Evolutionary conservation across 1,140 invertebrate species (phyloP).

Genomic region (Drosophila saltans): DNA sequence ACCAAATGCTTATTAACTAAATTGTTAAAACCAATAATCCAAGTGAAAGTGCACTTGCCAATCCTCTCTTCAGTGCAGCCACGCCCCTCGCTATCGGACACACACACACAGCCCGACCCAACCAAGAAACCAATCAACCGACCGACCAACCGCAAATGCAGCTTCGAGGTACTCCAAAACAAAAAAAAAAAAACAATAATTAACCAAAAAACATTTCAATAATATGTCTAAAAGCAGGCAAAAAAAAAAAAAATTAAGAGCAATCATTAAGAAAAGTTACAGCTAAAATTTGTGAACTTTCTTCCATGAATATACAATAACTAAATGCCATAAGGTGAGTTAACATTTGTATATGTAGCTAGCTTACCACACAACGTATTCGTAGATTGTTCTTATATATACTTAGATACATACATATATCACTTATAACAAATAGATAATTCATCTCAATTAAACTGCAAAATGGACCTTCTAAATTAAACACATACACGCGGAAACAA

Average conservation of each 20-base stretch:
- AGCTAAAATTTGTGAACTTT: slow-evolving; percentile 42
- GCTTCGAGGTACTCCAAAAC: slow-evolving; percentile 72
- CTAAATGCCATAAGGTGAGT: slow-evolving; percentile 44
- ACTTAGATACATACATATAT: slow-evolving; percentile 2
- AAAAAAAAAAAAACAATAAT: slow-evolving; percentile 47
- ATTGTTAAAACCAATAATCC: background rate
- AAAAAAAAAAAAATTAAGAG: slow-evolving; percentile 45
- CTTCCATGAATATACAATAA: slow-evolving; percentile 32
- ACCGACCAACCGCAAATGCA: slow-evolving; percentile 24
- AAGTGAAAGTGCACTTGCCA: background rate
- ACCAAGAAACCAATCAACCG: slow-evolving; percentile 20
- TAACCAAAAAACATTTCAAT: slow-evolving; percentile 63
- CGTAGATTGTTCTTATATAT: slow-evolving; percentile 14
- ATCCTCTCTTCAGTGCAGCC: slow-evolving; percentile 6
- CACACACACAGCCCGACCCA: background rate
- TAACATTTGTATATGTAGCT: slow-evolving; percentile 12
- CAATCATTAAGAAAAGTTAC: slow-evolving; percentile 46
- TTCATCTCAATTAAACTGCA: background rate
- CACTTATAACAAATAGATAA: background rate
- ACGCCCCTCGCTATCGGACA: background rate
- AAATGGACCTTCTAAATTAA: background rate
- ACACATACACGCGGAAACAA: background rate
- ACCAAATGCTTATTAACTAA: slow-evolving; percentile 15
- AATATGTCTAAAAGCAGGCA: slow-evolving; percentile 60
- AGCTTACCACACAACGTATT: slow-evolving; percentile 9